Percentiles rank a stretch among this genome's conserved stretches.
Conservation (phyloP, 2,888 invertebrate species). For the Lasioglossum vierecki region DNA sequence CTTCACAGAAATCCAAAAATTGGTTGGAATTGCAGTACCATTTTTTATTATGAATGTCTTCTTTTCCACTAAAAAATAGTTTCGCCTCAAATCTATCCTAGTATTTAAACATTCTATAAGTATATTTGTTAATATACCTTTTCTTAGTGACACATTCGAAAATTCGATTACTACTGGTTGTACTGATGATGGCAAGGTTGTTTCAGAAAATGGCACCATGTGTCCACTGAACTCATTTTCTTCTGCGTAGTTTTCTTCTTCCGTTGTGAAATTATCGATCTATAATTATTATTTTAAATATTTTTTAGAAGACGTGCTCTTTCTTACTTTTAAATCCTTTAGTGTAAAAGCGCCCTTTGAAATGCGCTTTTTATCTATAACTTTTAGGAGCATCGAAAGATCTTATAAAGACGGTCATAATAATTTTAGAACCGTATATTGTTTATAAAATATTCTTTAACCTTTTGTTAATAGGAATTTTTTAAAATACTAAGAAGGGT, state of each 20-base stretch:
- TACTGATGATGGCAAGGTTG: not conserved
- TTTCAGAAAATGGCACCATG: conserved; percentile 36
- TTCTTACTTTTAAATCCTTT: not conserved
- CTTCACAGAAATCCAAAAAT: conserved; percentile 70
- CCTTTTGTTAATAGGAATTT: not conserved
- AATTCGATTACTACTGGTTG: conserved; percentile 53
- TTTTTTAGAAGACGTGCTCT: not conserved
- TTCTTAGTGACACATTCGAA: conserved; percentile 29
- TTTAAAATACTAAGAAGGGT: not conserved
- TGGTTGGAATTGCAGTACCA: conserved; percentile 77
- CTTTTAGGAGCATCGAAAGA: too few relatives aligned
- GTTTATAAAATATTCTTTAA: too few relatives aligned
- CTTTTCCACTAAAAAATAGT: conserved; percentile 75
- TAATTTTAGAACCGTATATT: too few relatives aligned
- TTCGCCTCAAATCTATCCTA: not conserved
- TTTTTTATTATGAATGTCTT: conserved; percentile 82
- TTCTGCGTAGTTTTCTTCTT: not conserved
- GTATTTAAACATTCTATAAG: not conserved
- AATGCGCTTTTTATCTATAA: not conserved
- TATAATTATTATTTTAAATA: not conserved
- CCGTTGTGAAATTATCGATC: not conserved
- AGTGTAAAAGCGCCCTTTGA: not conserved
- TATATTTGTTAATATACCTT: conserved; percentile 39
- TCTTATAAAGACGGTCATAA: too few relatives aligned
- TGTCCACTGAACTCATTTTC: not conserved